These are phyloP conservation scores for Petrolisthes cinctipes DNA, from an alignment of 2,888 invertebrate genomes.

Conservation along the genomic window DNA sequence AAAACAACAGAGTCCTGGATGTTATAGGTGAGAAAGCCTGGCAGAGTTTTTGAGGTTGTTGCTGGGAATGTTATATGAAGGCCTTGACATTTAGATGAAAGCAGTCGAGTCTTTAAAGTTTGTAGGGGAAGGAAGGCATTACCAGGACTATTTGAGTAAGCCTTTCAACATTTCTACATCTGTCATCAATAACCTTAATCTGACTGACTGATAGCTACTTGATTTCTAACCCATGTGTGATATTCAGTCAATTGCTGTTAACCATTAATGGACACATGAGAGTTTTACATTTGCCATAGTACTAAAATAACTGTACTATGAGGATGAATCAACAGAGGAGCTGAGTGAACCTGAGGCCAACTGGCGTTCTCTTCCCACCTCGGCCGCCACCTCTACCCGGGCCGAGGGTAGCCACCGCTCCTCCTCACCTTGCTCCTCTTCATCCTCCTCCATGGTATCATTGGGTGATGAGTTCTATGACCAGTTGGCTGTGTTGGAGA, in stretches of 20 bases:
- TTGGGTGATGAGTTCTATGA: slow-evolving; percentile 64
- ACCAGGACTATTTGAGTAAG: neutral
- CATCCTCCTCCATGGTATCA: slow-evolving; percentile 39
- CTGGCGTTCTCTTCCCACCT: slow-evolving; percentile 8
- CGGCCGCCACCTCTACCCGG: slow-evolving; percentile 15
- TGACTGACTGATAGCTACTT: no score
- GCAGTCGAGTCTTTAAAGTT: no score
- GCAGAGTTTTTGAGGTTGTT: neutral
- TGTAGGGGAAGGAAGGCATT: no score
- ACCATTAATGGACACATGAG: no score
- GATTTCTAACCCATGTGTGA: no score
- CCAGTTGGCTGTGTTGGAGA: slow-evolving; percentile 48
- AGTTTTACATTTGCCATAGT: no score
- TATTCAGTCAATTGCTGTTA: no score
- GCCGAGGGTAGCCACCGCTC: slow-evolving; percentile 28
- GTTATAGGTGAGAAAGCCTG: slow-evolving; percentile 44
- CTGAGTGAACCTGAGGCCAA: slow-evolving; percentile 60
- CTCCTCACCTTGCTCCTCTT: slow-evolving; percentile 18
- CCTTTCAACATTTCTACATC: no score
- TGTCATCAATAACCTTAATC: no score
- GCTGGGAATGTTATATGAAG: no score
- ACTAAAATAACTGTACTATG: no score
- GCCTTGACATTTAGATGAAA: no score
- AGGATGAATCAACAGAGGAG: slow-evolving; percentile 44
- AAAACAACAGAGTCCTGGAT: slow-evolving; percentile 46